A percentile compares a stretch with the other conserved stretches of the same genome.
Evolutionary conservation across 2,888 invertebrate genomes (phyloP).

Genomic region (Nysson spinosus): DNA sequence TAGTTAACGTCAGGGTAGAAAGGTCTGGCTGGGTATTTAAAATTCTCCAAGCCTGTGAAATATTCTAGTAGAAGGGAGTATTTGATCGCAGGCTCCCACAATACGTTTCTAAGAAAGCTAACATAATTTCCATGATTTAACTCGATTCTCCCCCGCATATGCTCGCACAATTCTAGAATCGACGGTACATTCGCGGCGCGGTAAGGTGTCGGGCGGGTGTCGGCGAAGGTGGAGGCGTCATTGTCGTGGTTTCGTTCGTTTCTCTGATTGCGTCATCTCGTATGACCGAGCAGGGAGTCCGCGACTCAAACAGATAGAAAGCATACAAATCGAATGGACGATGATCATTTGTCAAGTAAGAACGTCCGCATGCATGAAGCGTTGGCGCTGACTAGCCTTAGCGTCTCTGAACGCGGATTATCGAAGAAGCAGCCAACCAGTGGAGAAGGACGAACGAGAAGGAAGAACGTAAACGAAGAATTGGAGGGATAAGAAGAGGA

Average conservation of each 20-base stretch:
- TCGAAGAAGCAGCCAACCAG: conserved; percentile 23
- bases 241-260: conserved; percentile 57
- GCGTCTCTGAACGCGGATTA: conserved; percentile 54
- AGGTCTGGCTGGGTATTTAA: too few species aligned
- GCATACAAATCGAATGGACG: conserved; percentile 64
- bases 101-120: neutral
- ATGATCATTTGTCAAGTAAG: conserved; percentile 64
- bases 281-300: conserved; percentile 27
- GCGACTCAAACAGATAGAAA: conserved; percentile 49
- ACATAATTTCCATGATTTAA: conserved; percentile 12
- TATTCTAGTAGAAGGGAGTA: conserved; percentile 5
- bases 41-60: neutral
- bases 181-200: conserved; percentile 17
- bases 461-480: neutral
- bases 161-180: conserved; percentile 7
- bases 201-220: conserved; percentile 39
- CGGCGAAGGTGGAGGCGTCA: conserved; percentile 56
- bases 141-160: conserved; percentile 24
- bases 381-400: conserved; percentile 40
- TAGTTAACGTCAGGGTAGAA: too few species aligned
- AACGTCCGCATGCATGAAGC: conserved; percentile 44
- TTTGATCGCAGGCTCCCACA: conserved; percentile 19
- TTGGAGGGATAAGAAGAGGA: conserved; percentile 22
- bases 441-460: neutral
- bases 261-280: conserved; percentile 55